Evolutionary conservation across 2,113 vertebrate species (phyloP), one percentile per base, ranked within the genome.

Genomic region (Leiothrix lutea): DNA sequence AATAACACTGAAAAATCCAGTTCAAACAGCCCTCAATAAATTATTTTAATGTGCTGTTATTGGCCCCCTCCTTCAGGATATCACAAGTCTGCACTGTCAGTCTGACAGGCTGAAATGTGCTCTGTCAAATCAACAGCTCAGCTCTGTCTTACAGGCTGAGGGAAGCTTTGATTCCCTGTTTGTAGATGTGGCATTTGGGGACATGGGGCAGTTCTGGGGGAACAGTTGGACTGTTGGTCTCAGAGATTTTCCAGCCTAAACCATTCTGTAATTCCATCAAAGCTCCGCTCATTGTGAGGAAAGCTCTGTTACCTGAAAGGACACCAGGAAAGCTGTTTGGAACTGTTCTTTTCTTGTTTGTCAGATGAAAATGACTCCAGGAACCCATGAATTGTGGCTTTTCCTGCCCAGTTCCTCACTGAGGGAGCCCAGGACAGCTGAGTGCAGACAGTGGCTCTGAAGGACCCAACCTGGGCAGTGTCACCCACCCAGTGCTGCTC

Each of bases 51-150:
- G 58, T 48, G 22, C 26, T 92, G 72, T 71, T 86, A 19, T 54
- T 94, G 94, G 88, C 82, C 72, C 74, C 45, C 64, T 94, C 64
- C 82, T 86, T 66, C 82, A 92, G 94, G 90, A 88, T 90, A 83
- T 95, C 92, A 78, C 92, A 96, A 94, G 67, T 95, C 88, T 56
- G 64, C 75, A 23, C 82, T 66, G 91, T 38, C 67, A 73, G 48
- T 11, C n/a, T 77, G 71, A 88, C 56, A 35, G 72, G 67, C 44
- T 73, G 12, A 82, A 69, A 86, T 67, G 72, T 53, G 56, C 67
- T 90, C 75, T 79, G 57, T 53, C 64, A 93, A 93, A 96, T 92
- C 31, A 86, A 24, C 69, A 78, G 82, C 79, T 86, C 3, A 9
- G n/a, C 48, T 86, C 67, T 73, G 38, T 8, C 56, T 67, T 4